Percentiles rank a stretch among this genome's conserved stretches.
Conservation (phyloP, 2,113 vertebrate genomes). For the Meriones unguiculatus region DNA sequence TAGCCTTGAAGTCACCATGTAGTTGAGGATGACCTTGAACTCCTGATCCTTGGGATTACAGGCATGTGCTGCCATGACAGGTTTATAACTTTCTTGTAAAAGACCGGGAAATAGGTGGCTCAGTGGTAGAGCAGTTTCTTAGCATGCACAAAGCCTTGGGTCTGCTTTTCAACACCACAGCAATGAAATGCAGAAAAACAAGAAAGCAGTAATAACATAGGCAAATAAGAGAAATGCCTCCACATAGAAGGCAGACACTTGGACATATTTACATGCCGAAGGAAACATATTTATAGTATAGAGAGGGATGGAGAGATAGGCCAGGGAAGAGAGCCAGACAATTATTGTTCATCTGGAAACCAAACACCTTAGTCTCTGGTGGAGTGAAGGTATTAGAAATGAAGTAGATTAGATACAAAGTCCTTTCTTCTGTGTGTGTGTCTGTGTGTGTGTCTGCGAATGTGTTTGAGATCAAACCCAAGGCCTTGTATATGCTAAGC, state of each 20-base stretch:
- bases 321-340: background rate
- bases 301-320: background rate
- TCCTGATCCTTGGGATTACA: background rate
- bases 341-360: background rate
- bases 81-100: background rate
- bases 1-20: background rate
- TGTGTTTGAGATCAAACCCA: background rate
- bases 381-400: background rate
- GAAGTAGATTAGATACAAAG: background rate
- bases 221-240: background rate
- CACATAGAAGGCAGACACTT: background rate
- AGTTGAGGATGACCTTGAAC: background rate
- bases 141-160: background rate
- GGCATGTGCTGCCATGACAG: background rate
- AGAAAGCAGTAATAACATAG: background rate
- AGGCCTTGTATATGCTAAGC: background rate
- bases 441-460: too few species aligned
- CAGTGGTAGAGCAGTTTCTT: background rate
- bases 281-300: background rate
- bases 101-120: background rate
- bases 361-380: background rate
- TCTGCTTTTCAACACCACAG: background rate
- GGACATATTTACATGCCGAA: background rate
- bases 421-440: constrained; percentile 1
- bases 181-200: background rate